Percentiles rank a stretch among this genome's conserved stretches.
Evolutionary conservation across 2,797 vertebrate species (phyloP).

Genomic region (Megaceryle alcyon): DNA sequence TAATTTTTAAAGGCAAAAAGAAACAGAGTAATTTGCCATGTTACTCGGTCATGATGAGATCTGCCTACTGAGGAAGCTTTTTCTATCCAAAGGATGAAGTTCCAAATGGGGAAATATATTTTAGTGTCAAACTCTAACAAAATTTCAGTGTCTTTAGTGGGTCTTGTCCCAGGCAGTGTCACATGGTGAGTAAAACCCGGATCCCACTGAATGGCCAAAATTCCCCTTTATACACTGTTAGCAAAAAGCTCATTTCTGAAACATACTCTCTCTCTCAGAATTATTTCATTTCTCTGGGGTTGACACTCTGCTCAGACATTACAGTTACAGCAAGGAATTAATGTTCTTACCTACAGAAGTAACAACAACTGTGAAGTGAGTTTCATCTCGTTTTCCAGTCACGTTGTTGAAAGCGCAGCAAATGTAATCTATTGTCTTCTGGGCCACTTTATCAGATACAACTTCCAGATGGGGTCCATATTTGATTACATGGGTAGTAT

Average conservation of each 20-base stretch:
- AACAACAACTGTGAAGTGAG: constrained; percentile 89
- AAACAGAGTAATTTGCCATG: neutral
- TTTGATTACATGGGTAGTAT: constrained; percentile 85
- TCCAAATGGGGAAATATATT: neutral
- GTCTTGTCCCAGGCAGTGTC: neutral
- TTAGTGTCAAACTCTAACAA: neutral
- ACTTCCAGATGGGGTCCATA: constrained; percentile 88
- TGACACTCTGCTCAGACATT: neutral
- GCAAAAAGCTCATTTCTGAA: neutral
- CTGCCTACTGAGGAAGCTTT: neutral
- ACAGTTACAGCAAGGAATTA: neutral
- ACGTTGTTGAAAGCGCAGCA: constrained; percentile 93
- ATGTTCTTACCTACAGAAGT: constrained; percentile 85
- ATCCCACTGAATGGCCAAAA: neutral
- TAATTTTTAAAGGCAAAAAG: neutral
- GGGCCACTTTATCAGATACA: constrained; percentile 80
- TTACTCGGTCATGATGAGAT: neutral
- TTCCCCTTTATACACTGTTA: neutral
- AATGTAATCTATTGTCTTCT: constrained; percentile 86
- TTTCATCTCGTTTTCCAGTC: constrained; percentile 89
- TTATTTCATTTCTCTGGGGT: neutral
- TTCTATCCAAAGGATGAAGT: neutral
- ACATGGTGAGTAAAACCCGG: neutral
- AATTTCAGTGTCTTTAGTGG: neutral
- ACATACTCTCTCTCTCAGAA: neutral